phyloP scores from a whole-genome alignment of 2,113 vertebrate genomes.

The Rana temporaria region DNA sequence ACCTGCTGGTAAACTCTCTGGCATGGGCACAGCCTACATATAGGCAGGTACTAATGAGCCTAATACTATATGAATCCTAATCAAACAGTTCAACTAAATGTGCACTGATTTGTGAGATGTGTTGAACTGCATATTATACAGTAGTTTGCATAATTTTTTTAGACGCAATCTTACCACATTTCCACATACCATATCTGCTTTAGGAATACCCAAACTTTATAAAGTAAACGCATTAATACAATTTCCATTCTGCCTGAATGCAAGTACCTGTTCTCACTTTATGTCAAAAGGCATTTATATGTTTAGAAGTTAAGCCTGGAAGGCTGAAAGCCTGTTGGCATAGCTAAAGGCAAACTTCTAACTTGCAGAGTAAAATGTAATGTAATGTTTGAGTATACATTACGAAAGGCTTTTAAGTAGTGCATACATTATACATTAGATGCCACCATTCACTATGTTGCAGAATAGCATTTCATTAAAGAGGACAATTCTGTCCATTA shows the following conservation, averaged over 20 bases:
- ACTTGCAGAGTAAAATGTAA: slow-evolving; percentile 46
- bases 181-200: background rate
- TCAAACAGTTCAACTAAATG: too few relatives aligned
- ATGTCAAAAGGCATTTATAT: slow-evolving; percentile 36
- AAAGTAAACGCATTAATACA: slow-evolving; percentile 17
- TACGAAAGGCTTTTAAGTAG: slow-evolving; percentile 46
- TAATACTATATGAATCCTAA: too few relatives aligned
- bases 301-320: slow-evolving; percentile 42
- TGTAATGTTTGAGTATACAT: slow-evolving; percentile 45
- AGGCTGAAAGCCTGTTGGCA: slow-evolving; percentile 43
- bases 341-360: slow-evolving; percentile 43
- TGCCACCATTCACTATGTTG: slow-evolving; percentile 40
- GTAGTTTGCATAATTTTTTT: too few relatives aligned
- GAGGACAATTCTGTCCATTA: slow-evolving; percentile 13
- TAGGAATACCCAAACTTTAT: background rate
- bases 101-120: too few relatives aligned
- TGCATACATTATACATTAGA: slow-evolving; percentile 47
- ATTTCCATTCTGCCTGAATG: slow-evolving; percentile 24
- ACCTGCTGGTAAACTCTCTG: too few relatives aligned
- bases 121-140: too few relatives aligned
- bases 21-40: too few relatives aligned
- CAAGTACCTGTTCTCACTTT: slow-evolving; percentile 28
- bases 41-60: too few relatives aligned
- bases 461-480: slow-evolving; percentile 18
- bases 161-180: too few relatives aligned